phyloP scores from a whole-genome alignment of 53 echinoderm and acorn worm genomes.

The Glandiceps talaboti region DNA sequence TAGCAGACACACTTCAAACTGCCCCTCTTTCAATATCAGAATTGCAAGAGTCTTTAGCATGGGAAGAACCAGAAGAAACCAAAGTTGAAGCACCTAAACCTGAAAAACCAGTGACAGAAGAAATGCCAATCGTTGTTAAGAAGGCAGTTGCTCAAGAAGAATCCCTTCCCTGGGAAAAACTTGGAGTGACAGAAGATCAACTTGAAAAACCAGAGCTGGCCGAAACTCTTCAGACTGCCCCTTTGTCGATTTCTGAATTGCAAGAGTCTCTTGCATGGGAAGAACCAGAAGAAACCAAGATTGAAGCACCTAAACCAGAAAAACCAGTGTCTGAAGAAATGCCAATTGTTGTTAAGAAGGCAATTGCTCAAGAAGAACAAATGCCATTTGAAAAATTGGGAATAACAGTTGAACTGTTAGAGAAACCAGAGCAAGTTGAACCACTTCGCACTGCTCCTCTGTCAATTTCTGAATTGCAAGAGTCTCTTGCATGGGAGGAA shows the following conservation, averaged over 20 bases:
- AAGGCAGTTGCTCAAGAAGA: background rate
- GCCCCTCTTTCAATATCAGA: background rate
- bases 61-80: background rate
- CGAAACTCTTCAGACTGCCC: background rate
- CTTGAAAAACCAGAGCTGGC: background rate
- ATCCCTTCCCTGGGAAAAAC: background rate
- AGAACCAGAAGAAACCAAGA: background rate
- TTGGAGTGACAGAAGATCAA: background rate
- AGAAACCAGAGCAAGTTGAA: background rate
- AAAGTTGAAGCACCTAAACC: background rate
- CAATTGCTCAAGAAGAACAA: background rate
- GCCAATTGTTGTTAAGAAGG: background rate
- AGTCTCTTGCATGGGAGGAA: background rate
- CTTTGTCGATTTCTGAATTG: background rate
- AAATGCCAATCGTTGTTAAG: background rate
- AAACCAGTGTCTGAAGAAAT: background rate
- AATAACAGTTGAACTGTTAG: background rate
- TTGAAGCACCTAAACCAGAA: background rate
- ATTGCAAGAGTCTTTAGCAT: background rate
- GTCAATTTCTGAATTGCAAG: background rate
- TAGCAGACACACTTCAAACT: background rate
- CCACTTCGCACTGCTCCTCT: background rate
- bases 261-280: background rate
- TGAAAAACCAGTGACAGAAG: background rate
- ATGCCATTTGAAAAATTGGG: background rate